Conservation (phyloP, 1,140 invertebrate species). For the Bombus vancouverensis region DNA sequence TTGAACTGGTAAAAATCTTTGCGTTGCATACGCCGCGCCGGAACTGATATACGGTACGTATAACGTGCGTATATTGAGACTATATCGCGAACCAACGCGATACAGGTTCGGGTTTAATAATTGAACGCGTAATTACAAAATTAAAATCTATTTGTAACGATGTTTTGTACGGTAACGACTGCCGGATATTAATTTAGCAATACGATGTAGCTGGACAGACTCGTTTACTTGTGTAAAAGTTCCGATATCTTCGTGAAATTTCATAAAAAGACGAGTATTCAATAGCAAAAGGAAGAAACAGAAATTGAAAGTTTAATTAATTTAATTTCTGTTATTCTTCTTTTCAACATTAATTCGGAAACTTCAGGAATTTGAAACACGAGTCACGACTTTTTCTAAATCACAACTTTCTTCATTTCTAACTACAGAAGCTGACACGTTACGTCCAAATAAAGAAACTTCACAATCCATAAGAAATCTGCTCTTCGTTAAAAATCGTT, state of each 20-base stretch:
- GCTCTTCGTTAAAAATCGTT: too few relatives aligned
- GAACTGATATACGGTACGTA: neutral
- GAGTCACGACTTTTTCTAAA: too few relatives aligned
- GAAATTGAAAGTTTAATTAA: too few relatives aligned
- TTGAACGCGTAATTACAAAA: slow-evolving; percentile 31
- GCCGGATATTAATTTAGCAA: slow-evolving; percentile 1
- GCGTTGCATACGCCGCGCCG: neutral
- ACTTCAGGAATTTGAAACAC: too few relatives aligned
- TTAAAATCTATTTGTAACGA: slow-evolving; percentile 11
- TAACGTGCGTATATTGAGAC: neutral
- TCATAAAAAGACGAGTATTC: too few relatives aligned
- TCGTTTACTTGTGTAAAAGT: neutral
- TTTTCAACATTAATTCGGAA: too few relatives aligned
- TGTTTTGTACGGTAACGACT: neutral
- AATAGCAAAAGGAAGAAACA: too few relatives aligned
- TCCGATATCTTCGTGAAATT: neutral
- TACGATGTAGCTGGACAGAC: neutral
- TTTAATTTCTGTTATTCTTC: too few relatives aligned
- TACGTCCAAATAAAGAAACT: too few relatives aligned
- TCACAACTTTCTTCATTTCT: too few relatives aligned
- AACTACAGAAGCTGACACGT: too few relatives aligned
- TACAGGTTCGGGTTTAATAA: neutral
- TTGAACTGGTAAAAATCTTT: slow-evolving; percentile 38
- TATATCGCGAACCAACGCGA: neutral
- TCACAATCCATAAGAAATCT: too few relatives aligned